Evolutionary conservation across 2,888 invertebrate species (phyloP), one percentile per base, ranked within the genome.

Genomic region (Trichopoda pennipes): DNA sequence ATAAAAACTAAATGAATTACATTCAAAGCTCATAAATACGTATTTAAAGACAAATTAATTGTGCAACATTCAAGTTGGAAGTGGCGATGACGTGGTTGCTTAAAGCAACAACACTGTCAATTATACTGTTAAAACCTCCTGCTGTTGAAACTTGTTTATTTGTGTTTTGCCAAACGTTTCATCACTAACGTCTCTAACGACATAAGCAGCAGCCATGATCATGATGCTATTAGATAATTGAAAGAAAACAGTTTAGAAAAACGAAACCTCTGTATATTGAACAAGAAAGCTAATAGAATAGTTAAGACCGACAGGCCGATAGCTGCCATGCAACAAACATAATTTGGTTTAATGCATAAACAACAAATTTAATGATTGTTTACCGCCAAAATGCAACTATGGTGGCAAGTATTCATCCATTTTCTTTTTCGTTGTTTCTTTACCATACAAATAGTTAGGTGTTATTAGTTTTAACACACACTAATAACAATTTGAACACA

Each of bases 381-480:
- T 68, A 42, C 60, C 51, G 51, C 58, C 66, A 21, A 68, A 75
- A 72, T 61, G 76, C 76, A 72, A 66, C 61, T 58, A 53, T 51
- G 78, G 81, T 78, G 78, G 78, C 74, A 58, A 81, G 70, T 81
- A 75, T 64, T 70, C 78, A 74, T 78, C 81, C 78, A 75, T 81
- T 78, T 78, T n/a, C 32, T 69, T 63, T 7, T 51, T 53, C 19
- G 0, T 51, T 60, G 1, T 58, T 56, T 42, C 42, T 38, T 38
- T 38, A 38, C 12, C 12, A 12, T 12, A 38, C 12, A 12, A 12
- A 68, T 68, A n/a, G 44, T 70, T 61, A n/a, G 23, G 32, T 72
- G 38, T 51, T 56, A 17, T 28, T 17, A 60, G 1, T 51, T 21
- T 16, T 17, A 44, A 55, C 44, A 42, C 44, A 42, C 23, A 47